These are phyloP conservation scores for Tipula lateralis DNA, from an alignment of 2,888 invertebrate genomes.

Conservation along the genomic window DNA sequence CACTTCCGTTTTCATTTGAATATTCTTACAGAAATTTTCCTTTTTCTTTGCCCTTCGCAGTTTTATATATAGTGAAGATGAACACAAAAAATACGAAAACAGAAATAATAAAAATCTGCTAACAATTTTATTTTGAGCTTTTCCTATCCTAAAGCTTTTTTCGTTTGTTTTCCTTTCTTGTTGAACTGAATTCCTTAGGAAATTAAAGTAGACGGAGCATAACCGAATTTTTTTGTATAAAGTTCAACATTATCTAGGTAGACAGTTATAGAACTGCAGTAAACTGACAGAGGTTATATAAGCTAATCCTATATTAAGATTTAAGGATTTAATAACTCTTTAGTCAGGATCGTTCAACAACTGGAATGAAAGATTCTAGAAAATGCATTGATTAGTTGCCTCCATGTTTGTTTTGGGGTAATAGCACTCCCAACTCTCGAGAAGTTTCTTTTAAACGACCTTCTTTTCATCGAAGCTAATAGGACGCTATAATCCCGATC, in stretches of 20 bases:
- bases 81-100: not conserved
- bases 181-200: not conserved
- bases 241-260: not conserved
- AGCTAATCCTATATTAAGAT: no score
- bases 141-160: not conserved
- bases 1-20: not conserved
- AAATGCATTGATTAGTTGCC: no score
- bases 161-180: not conserved
- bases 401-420: no score
- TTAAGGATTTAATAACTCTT: no score
- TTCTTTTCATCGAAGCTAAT: no score
- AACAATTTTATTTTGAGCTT: not conserved
- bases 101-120: not conserved
- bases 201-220: not conserved
- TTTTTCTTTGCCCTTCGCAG: not conserved
- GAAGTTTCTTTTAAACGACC: no score
- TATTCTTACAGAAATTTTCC: not conserved
- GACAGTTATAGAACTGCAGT: no score
- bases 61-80: not conserved
- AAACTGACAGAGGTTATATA: no score
- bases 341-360: no score
- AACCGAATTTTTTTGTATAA: not conserved
- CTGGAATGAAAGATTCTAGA: no score
- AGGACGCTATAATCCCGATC: no score
- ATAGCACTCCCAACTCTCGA: no score